Conservation (phyloP, 2,888 invertebrate genomes). For the Nomada lathburiana region DNA sequence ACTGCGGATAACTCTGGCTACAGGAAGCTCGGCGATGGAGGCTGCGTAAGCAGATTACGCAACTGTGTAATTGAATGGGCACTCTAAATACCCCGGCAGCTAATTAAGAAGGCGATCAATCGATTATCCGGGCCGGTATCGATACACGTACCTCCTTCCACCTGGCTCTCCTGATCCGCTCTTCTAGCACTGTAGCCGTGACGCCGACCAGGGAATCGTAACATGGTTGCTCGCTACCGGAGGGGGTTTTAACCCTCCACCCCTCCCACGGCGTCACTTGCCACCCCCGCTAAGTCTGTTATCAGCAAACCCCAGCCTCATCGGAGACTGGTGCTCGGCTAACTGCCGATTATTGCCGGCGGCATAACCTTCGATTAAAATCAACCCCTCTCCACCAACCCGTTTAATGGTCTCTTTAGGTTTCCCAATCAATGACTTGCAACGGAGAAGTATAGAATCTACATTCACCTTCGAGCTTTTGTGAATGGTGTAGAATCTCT, state of each 20-base stretch:
- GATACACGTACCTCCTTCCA: constrained; percentile 60
- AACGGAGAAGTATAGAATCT: not conserved
- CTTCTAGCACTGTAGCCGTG: constrained; percentile 61
- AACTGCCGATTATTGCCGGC: constrained; percentile 77
- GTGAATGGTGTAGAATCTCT: not conserved
- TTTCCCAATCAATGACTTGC: constrained; percentile 58
- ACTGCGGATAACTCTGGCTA: constrained; percentile 37
- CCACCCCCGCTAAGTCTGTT: constrained; percentile 77
- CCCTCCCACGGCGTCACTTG: constrained; percentile 34
- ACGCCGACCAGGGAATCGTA: constrained; percentile 70
- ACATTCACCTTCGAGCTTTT: not conserved
- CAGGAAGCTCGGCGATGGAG: constrained; percentile 33
- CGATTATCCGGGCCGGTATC: constrained; percentile 70
- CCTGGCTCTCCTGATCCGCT: constrained; percentile 48
- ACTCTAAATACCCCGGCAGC: constrained; percentile 70
- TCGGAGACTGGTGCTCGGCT: constrained; percentile 69
- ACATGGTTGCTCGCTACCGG: constrained; percentile 62
- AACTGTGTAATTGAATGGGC: constrained; percentile 76
- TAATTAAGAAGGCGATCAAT: constrained; percentile 78
- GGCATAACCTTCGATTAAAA: constrained; percentile 77
- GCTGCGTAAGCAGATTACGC: constrained; percentile 72
- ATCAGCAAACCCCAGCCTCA: constrained; percentile 78
- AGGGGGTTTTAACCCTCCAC: constrained; percentile 49
- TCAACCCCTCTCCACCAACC: constrained; percentile 61
- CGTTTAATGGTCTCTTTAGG: constrained; percentile 66